These are phyloP conservation scores for Drosophila stalkeri DNA, from an alignment of 2,888 invertebrate genomes.

Conservation along the genomic window DNA sequence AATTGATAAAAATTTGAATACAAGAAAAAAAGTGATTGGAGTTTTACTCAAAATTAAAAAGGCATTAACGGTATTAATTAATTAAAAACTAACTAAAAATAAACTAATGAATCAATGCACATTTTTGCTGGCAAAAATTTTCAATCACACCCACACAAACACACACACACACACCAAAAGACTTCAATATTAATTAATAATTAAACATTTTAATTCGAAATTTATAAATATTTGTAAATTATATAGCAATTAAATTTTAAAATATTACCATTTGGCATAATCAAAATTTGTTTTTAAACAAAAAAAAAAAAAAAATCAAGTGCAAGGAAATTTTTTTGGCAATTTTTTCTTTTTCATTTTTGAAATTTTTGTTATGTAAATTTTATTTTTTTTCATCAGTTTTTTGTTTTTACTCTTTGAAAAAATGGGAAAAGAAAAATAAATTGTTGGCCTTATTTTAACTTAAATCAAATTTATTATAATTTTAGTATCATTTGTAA, in stretches of 20 bases:
- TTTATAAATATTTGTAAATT: slow-evolving; percentile 47
- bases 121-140: slow-evolving; percentile 49
- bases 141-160: slow-evolving; percentile 52
- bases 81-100: slow-evolving; percentile 30
- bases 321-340: slow-evolving; percentile 51
- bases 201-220: slow-evolving; percentile 41
- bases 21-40: slow-evolving; percentile 74
- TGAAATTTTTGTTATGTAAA: slow-evolving; percentile 51
- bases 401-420: slow-evolving; percentile 54
- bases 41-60: slow-evolving; percentile 72
- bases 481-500: slow-evolving; percentile 69
- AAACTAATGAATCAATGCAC: slow-evolving; percentile 18
- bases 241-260: slow-evolving; percentile 38
- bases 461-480: slow-evolving; percentile 76
- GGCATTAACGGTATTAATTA: slow-evolving; percentile 64
- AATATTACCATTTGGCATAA: slow-evolving; percentile 50
- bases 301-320: slow-evolving; percentile 40
- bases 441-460: slow-evolving; percentile 77
- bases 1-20: slow-evolving; percentile 48
- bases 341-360: slow-evolving; percentile 37
- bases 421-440: slow-evolving; percentile 11
- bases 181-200: slow-evolving; percentile 75
- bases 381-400: slow-evolving; percentile 26
- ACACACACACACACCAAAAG: slow-evolving; percentile 64
- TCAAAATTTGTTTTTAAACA: slow-evolving; percentile 61